Evolutionary conservation across 2,888 invertebrate genomes (phyloP).

Genomic region (Agrochola litura): DNA sequence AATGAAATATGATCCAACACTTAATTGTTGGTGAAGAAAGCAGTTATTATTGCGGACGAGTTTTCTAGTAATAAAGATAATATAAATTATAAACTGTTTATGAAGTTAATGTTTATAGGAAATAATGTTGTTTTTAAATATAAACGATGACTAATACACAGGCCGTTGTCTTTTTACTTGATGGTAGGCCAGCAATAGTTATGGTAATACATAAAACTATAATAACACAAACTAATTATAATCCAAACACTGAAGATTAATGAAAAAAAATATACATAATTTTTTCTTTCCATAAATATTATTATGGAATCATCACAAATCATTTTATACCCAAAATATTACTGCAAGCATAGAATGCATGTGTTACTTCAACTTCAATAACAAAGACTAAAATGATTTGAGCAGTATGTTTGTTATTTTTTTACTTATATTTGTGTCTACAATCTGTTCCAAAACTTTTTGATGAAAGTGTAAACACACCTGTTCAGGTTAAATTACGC

Average conservation of each 20-base stretch:
- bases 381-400: conserved; percentile 24
- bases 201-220: neutral
- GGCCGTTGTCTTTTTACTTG: neutral
- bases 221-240: neutral
- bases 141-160: conserved; percentile 46
- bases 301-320: neutral
- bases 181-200: conserved; percentile 14
- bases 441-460: conserved; percentile 5
- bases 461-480: conserved; percentile 15
- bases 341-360: neutral
- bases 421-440: neutral
- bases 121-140: conserved; percentile 42
- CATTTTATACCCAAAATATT: neutral
- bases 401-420: conserved; percentile 13
- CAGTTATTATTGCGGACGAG: conserved; percentile 5
- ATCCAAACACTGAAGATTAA: neutral
- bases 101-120: neutral
- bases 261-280: no score
- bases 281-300: neutral
- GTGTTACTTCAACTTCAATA: conserved; percentile 1
- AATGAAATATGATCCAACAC: conserved; percentile 60
- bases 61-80: conserved; percentile 21
- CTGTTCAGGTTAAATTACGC: neutral
- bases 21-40: conserved; percentile 50
- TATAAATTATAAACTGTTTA: conserved; percentile 6